phyloP scores from a whole-genome alignment of 2,113 vertebrate genomes.

The Platysternon megacephalum region DNA sequence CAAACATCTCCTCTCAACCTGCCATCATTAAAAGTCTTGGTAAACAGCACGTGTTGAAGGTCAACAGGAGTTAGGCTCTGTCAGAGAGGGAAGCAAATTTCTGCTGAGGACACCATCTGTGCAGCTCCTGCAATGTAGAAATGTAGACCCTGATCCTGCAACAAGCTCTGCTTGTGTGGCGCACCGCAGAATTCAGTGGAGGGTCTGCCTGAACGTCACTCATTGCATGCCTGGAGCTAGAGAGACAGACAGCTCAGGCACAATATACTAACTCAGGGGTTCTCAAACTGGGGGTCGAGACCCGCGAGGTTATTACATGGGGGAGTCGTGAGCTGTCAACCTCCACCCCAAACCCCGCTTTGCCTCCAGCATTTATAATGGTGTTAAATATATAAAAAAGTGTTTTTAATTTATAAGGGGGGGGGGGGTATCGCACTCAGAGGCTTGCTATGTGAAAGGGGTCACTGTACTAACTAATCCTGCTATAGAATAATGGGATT shows the following conservation, averaged over 20 bases:
- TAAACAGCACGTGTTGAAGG: not conserved
- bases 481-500: not conserved
- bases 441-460: no score
- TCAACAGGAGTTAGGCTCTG: not conserved
- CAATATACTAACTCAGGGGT: not conserved
- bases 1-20: not conserved
- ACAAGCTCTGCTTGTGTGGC: not conserved
- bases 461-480: not conserved
- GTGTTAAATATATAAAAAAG: no score
- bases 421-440: no score
- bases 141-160: not conserved
- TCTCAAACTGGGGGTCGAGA: no score
- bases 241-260: not conserved
- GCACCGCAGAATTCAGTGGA: not conserved
- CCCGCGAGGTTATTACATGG: no score
- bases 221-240: not conserved
- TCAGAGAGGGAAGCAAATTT: not conserved
- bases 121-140: not conserved
- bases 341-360: no score
- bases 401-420: no score
- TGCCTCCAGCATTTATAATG: no score
- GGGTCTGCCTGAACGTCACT: not conserved
- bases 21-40: not conserved
- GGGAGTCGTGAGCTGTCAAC: no score
- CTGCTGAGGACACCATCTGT: not conserved